Evolutionary conservation across 2,797 vertebrate species (phyloP), one percentile per base, ranked within the genome.

Genomic region (Syngnathus acus): DNA sequence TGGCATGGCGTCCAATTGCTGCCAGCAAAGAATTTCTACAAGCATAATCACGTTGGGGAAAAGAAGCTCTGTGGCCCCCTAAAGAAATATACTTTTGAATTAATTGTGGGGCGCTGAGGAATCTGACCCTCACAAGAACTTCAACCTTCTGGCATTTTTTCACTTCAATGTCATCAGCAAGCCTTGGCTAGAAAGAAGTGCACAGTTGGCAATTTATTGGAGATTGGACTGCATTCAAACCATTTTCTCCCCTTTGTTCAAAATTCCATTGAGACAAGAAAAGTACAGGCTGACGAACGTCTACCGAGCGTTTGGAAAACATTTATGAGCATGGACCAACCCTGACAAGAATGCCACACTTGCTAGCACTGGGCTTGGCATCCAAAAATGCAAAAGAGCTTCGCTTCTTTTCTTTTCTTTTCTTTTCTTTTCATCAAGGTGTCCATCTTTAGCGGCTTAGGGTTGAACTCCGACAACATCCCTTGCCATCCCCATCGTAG

Each of bases 401-500:
- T 1, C 9, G 32, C n/a, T n/a, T n/a, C n/a, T n/a, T n/a, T n/a
- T n/a, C n/a, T n/a, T n/a, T n/a, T n/a, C n/a, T n/a, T n/a, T n/a
- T n/a, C n/a, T n/a, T 32, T 32, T 26, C 26, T 26, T 26, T 26
- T 26, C 26, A 2, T 26, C 26, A 32, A 32, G 2, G 26, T 32
- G 26, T 32, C 23, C 10, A 7, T 57, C 54, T 16, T 17, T 17
- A 57, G 26, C 3, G 6, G 26, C 6, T 37, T 37, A 32, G 37
- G 26, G 14, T 57, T 57, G 54, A 57, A 57, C 5, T 57, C 26
- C 26, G 26, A 32, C 26, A 26, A 14, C 54, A 71, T 72, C 68
- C 13, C 32, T 74, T 13, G n/a, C 59, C 23, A 64, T 68, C 47
- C 59, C 26, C 26, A 32, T 32, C 26, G 67, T 62, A 61, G 54